Evolutionary conservation across 2,113 vertebrate genomes (phyloP), one percentile per base, ranked within the genome.

Genomic region (Gnathonemus echidnorhynchus): DNA sequence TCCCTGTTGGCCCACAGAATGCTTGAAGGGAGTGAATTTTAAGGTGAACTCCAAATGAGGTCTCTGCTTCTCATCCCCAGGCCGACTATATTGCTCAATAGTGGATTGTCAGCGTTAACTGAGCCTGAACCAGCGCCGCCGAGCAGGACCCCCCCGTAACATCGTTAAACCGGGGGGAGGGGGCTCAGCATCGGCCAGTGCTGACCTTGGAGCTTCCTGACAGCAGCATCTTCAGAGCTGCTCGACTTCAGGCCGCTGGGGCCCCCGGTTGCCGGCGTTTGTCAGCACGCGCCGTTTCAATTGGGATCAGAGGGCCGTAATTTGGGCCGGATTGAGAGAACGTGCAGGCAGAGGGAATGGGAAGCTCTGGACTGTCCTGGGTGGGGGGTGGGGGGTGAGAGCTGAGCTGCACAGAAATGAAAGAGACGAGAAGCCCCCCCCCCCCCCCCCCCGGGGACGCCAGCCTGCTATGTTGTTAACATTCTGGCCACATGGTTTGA

Each of bases 401-500:
- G 56, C 19, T 24, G 87, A 62, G 52, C 52, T 15, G 45, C 42
- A 39, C 17, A 89, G 70, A 35, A 87, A 52, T 48, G n/a, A 42
- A 27, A 70, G 24, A 46, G n/a, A 3, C 27, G 17, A 24, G 1
- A 77, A 83, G 27, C 3, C 70, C 84, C 80, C 85, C 42, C 89
- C 87, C 58, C n/a, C 74, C 39, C 49, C 83, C 42, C 89, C 87
- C 58, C 27, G 0, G 91, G 91, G 89, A 91, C 87, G 83, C 84
- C 35, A 52, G 86, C 50, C 74, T 83, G 86, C 74, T 35, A 39
- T 24, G 77, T 89, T 58, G 89, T 92, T 91, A 91, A 86, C 86
- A 90, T 91, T 90, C 91, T 83, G 91, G 53, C 77, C 52, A 89
- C 91, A 90, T 90, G 84, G 89, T 86, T 89, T 87, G 90, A 91